Evolutionary conservation across 2,888 invertebrate species (phyloP).

Genomic region (Acleris holmiana): DNA sequence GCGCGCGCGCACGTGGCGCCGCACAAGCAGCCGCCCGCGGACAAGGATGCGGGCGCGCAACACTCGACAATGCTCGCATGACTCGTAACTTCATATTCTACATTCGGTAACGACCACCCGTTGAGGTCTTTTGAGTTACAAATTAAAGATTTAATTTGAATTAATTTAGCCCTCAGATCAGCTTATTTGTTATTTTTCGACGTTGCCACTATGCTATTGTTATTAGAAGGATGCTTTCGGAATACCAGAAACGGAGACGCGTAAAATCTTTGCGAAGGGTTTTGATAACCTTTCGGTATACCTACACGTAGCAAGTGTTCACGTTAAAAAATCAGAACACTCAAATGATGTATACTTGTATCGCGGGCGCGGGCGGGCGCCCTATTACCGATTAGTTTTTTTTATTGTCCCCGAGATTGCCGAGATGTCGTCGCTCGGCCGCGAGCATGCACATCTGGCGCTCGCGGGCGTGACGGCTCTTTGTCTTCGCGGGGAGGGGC

Average conservation of each 20-base stretch:
- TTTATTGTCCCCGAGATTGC: background rate
- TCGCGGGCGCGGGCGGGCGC: too few relatives aligned
- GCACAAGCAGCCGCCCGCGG: background rate
- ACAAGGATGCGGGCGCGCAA: slow-evolving; percentile 12
- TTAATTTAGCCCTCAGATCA: too few relatives aligned
- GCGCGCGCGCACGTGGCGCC: too few relatives aligned
- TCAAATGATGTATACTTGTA: too few relatives aligned
- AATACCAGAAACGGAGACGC: too few relatives aligned
- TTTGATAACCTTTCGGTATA: too few relatives aligned
- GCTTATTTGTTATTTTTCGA: background rate
- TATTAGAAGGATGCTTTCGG: too few relatives aligned
- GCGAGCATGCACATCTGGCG: slow-evolving; percentile 1
- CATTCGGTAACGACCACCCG: slow-evolving; percentile 4
- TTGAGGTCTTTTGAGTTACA: background rate
- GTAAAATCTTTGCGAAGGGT: too few relatives aligned
- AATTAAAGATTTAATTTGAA: background rate
- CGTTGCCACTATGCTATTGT: too few relatives aligned
- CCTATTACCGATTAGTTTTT: background rate
- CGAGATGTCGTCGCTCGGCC: background rate
- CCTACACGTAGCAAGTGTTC: too few relatives aligned
- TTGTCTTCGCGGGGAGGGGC: background rate
- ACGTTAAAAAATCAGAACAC: too few relatives aligned
- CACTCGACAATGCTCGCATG: slow-evolving; percentile 6
- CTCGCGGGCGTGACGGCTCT: background rate
- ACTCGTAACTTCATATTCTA: slow-evolving; percentile 25